phyloP scores from a whole-genome alignment of 2,888 invertebrate genomes.

The Serrognathus titanus region DNA sequence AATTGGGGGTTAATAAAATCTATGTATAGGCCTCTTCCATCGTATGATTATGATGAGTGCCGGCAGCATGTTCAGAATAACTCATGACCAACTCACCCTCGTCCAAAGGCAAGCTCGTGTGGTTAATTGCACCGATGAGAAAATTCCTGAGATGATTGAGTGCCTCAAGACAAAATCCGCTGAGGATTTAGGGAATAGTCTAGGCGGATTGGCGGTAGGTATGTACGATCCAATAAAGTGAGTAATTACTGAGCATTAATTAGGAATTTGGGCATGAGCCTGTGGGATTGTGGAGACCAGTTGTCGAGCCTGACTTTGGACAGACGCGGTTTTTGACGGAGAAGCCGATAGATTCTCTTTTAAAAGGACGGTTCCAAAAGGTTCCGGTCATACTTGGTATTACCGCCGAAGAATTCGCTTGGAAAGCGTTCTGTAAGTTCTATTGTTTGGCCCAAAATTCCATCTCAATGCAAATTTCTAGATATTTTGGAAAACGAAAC shows the following conservation, averaged over 20 bases:
- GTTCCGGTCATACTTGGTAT: conserved; percentile 63
- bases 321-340: conserved; percentile 61
- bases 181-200: conserved; percentile 51
- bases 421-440: conserved; percentile 55
- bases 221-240: background rate
- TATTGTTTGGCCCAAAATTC: background rate
- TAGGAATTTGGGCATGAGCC: conserved; percentile 55
- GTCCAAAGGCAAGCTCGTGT: conserved; percentile 62
- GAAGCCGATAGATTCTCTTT: conserved; percentile 57
- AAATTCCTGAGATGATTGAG: conserved; percentile 54
- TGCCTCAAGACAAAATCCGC: conserved; percentile 58
- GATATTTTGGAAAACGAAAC: conserved; percentile 56
- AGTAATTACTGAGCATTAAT: background rate
- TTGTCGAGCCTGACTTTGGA: conserved; percentile 62
- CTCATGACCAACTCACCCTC: conserved; percentile 54
- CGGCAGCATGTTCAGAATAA: conserved; percentile 54
- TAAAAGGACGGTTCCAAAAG: conserved; percentile 53
- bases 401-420: conserved; percentile 62
- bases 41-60: conserved; percentile 68
- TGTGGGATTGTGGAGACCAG: conserved; percentile 56
- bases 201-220: conserved; percentile 49
- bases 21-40: conserved; percentile 60
- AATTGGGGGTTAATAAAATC: too few species aligned
- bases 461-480: conserved; percentile 29
- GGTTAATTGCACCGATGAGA: conserved; percentile 56